A percentile compares a stretch with the other conserved stretches of the same genome.
phyloP scores from a whole-genome alignment of 2,888 invertebrate genomes.

The Notocelia uddmanniana region DNA sequence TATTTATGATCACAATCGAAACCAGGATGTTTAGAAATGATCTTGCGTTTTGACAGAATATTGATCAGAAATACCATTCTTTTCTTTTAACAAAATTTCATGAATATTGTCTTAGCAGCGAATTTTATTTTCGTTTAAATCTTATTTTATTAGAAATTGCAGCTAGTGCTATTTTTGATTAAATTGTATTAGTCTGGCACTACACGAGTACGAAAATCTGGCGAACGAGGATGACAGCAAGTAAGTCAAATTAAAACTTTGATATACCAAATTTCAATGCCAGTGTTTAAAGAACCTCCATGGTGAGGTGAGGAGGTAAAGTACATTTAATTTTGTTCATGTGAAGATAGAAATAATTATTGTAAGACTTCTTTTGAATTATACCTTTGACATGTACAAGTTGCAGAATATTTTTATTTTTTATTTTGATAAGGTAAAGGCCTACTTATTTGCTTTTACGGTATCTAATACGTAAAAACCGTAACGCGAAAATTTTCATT shows the following conservation, averaged over 20 bases:
- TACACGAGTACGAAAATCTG: background rate
- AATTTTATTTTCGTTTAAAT: background rate
- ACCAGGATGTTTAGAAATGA: slow-evolving; percentile 38
- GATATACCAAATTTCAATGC: background rate
- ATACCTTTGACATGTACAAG: no score
- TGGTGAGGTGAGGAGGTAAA: background rate
- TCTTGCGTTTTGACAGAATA: slow-evolving; percentile 28
- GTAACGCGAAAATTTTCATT: background rate
- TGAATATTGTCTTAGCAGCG: slow-evolving; percentile 32
- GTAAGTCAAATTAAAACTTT: background rate
- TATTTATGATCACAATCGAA: slow-evolving; percentile 47
- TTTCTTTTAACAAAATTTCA: background rate
- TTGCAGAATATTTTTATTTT: no score
- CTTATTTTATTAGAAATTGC: background rate
- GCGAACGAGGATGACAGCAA: background rate
- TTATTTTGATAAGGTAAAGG: no score
- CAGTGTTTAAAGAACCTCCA: background rate
- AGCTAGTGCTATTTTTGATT: background rate
- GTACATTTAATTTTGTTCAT: background rate
- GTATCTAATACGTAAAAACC: background rate
- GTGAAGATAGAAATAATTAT: no score
- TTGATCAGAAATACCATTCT: slow-evolving; percentile 7
- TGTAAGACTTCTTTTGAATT: no score
- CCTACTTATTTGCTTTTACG: no score
- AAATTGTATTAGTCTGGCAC: background rate